Evolutionary conservation across 1,140 invertebrate species (phyloP), one percentile per base, ranked within the genome.

Genomic region (Plutomurus gul): DNA sequence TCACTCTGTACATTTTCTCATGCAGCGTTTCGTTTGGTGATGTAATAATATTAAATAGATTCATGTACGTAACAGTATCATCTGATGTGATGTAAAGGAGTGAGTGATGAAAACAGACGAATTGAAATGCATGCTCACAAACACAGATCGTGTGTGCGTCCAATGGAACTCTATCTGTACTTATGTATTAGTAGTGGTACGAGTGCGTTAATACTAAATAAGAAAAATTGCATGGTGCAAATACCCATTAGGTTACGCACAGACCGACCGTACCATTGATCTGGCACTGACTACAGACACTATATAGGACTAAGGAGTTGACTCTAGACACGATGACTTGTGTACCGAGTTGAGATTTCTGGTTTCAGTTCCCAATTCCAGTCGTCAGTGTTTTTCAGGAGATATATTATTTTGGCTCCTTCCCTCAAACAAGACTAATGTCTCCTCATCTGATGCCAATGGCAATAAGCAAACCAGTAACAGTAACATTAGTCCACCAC

Each of bases 401-500:
- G 56, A 65, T 65, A 65, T 33, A 65, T 65, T 33, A 65, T 65
- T 65, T 65, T 65, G 56, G 56, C 56, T 65, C 16, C 56, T 65
- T 30, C 56, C 36, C 56, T 65, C 56, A 65, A 65, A 65, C 27
- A 65, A 65, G 56, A 65, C 56, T 65, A 65, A 65, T 65, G 56
- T 65, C 56, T 65, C 30, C 13, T 65, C 56, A 33, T 65, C 56
- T 65, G 27, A 65, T 33, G 56, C 56, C 56, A 65, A 65, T 65
- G 56, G 56, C 56, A 65, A 65, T 65, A 65, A 65, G 56, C 56
- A 65, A 65, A 65, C 56, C 56, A 65, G 56, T 65, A 65, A 65
- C 10, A 65, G 56, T 65, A 65, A 65, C 56, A 65, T 65, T 65
- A 65, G 56, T 30, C 56, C 27, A 65, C 56, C 27, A 65, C 27